phyloP scores from a whole-genome alignment of 2,888 invertebrate genomes.

The Smittia sp. region DNA sequence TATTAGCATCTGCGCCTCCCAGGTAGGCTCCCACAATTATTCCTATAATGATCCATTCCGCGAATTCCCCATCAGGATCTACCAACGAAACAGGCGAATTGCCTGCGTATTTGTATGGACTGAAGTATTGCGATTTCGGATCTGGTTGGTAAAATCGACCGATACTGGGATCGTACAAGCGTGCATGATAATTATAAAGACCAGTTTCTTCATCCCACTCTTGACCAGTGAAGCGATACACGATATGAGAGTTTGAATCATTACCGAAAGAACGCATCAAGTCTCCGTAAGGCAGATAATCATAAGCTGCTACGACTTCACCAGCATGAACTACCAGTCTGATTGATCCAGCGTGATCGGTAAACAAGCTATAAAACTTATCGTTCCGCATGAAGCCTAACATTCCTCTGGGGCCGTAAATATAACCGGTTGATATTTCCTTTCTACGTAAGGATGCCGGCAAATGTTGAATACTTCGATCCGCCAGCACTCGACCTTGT shows the following conservation, averaged over 20 bases:
- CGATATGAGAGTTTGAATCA: constrained; percentile 42
- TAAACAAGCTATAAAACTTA: constrained; percentile 42
- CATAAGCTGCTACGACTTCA: constrained; percentile 45
- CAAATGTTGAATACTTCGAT: not conserved
- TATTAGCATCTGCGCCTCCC: not conserved
- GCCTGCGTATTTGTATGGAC: constrained; percentile 45
- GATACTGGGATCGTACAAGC: constrained; percentile 45
- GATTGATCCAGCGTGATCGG: constrained; percentile 45
- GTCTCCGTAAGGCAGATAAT: constrained; percentile 45
- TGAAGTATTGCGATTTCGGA: constrained; percentile 44
- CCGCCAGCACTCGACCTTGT: not conserved
- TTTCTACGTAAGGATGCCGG: not conserved
- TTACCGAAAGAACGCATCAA: constrained; percentile 43
- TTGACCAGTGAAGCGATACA: constrained; percentile 44
- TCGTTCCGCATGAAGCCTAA: not conserved
- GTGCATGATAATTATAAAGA: constrained; percentile 45
- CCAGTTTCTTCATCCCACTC: constrained; percentile 45
- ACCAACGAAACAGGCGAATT: not conserved
- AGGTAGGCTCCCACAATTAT: not conserved
- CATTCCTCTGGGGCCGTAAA: not conserved
- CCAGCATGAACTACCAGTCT: constrained; percentile 43
- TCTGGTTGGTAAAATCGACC: constrained; percentile 44
- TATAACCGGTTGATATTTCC: not conserved
- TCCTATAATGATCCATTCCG: not conserved
- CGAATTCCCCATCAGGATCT: not conserved